Evolutionary conservation across 2,888 invertebrate genomes (phyloP).

Genomic region (Disparrhopalites patrizii): DNA sequence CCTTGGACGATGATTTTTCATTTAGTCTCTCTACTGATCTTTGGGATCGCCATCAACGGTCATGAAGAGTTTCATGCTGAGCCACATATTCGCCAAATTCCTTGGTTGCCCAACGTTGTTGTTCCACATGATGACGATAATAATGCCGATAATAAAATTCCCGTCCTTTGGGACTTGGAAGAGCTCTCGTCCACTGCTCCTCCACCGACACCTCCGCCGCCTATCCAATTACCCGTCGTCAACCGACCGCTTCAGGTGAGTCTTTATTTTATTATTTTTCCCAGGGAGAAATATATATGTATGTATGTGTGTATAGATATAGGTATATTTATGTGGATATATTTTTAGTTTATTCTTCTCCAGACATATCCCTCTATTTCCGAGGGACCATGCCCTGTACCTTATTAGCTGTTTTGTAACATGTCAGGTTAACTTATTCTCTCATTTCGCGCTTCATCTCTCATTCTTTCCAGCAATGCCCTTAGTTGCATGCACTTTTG

Average conservation of each 20-base stretch:
- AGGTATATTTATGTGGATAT: no score
- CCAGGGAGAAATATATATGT: neutral
- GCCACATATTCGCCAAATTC: conserved; percentile 29
- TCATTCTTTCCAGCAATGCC: no score
- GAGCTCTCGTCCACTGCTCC: conserved; percentile 11
- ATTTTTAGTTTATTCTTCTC: no score
- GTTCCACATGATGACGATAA: conserved; percentile 31
- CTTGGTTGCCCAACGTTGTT: conserved; percentile 23
- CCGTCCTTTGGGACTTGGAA: conserved; percentile 26
- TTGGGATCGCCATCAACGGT: conserved; percentile 26
- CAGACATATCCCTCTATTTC: no score
- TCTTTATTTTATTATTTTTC: neutral
- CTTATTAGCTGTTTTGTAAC: no score
- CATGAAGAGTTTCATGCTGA: conserved; percentile 29
- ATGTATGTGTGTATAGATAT: no score
- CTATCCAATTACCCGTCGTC: conserved; percentile 35
- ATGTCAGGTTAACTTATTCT: no score
- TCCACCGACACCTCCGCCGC: conserved; percentile 15
- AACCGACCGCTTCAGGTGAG: conserved; percentile 40
- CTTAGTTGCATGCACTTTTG: no score
- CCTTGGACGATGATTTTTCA: conserved; percentile 28
- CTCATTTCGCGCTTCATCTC: no score
- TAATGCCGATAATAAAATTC: conserved; percentile 34
- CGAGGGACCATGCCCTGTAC: no score
- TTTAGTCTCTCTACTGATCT: conserved; percentile 31